phyloP scores from a whole-genome alignment of 2,797 vertebrate genomes.

The Tangara arthus region DNA sequence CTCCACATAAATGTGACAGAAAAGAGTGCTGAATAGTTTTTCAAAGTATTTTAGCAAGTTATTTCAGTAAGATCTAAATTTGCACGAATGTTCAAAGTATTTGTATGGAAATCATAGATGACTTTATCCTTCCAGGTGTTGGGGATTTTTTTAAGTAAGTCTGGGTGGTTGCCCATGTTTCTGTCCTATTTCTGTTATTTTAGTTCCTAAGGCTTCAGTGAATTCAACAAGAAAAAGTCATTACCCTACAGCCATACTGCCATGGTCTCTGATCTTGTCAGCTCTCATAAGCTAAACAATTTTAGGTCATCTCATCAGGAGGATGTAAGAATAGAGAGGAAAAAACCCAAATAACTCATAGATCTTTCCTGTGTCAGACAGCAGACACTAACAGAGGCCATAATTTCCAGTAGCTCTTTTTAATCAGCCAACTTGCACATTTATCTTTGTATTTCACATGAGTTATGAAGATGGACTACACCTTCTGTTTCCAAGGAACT shows the following conservation, averaged over 20 bases:
- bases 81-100: not conserved
- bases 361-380: not conserved
- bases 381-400: not conserved
- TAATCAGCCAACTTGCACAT: not conserved
- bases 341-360: not conserved
- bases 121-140: not conserved
- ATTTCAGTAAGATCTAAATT: not conserved
- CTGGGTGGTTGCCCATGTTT: not conserved
- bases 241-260: constrained; percentile 28
- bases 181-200: constrained; percentile 23
- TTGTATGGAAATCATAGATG: not conserved
- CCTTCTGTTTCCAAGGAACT: not conserved
- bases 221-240: constrained; percentile 52
- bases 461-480: not conserved
- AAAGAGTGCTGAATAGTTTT: not conserved
- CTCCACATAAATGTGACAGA: not conserved
- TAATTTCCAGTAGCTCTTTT: not conserved
- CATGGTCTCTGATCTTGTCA: constrained; percentile 59
- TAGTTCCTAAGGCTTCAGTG: constrained; percentile 14
- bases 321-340: not conserved
- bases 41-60: not conserved
- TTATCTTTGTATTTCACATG: not conserved
- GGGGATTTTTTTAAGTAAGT: not conserved
- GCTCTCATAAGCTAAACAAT: constrained; percentile 37
- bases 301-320: constrained; percentile 12